Evolutionary conservation across 2,888 invertebrate species (phyloP), one percentile per base, ranked within the genome.

Genomic region (Drosophila flavopinicola): DNA sequence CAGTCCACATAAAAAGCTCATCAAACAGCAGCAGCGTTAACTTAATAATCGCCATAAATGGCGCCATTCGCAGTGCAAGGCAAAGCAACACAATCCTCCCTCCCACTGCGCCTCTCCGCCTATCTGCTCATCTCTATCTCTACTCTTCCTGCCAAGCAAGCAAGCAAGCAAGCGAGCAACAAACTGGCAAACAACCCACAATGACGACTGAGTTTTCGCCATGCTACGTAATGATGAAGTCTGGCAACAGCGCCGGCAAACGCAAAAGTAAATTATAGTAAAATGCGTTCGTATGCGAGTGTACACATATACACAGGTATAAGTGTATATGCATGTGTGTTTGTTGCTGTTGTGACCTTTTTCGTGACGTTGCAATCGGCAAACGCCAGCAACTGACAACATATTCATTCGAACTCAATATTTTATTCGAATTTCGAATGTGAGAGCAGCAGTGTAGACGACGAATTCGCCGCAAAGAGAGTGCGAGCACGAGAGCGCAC

Each of bases 371-470:
- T 67, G 64, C 70, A 64, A 65, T 70, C 75, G 65, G 60, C 67
- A 67, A 29, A 25, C 33, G 25, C 23, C 45, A 61, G 59, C 35
- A 41, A 66, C 72, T 56, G 65, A 75, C 75, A 75, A 70, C 57
- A 69, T 63, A 64, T 52, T 70, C 42, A 79, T 79, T 84, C 84
- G 83, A 84, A 82, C 82, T 78, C 70, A 72, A 80, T 84, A 80
- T 85, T 78, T 71, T 75, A 80, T 85, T 85, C 85, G 84, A 85
- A 84, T 67, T 85, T 80, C 84, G 83, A 78, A 78, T 61, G 52
- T 35, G 67, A 54, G 64, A 49, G 47, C 39, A 17, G 11, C 17
- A n/a, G 0, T 0, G 11, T 20, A 20, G 11, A 0, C 1, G 11
- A 9, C 57, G 80, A 73, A 73, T 73, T 71, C 72, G 71, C 63